Evolutionary conservation across 2,888 invertebrate species (phyloP), one percentile per base, ranked within the genome.

Genomic region (Spodoptera exigua): DNA sequence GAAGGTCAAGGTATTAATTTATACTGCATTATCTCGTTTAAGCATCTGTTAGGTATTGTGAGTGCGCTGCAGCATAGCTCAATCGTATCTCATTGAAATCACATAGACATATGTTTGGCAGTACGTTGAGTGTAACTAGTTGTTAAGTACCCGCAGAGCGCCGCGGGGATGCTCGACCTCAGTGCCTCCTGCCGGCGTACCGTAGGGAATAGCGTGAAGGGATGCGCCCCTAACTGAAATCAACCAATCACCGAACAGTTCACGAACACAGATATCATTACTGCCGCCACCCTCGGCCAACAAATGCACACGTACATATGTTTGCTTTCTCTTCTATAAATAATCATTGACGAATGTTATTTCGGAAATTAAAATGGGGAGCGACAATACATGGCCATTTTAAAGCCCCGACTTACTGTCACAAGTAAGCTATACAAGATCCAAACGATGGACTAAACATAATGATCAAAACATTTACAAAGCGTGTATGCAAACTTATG

Each of bases 301-400:
- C 75, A 76, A 84, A 83, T 78, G 70, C 74, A 81, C 80, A 65
- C 80, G 83, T 90, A 92, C 93, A 93, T 93, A 93, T 92, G 92
- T 89, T 91, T 83, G 85, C 86, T 87, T 90, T 92, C 90, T 90
- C 87, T 79, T 67, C 83, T 88, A 85, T 88, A 91, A 93, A 92
- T 92, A 92, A 92, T 91, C 90, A 91, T 90, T 88, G 85, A 85
- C 79, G 79, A 87, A 83, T 85, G 81, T 76, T 81, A 80, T 82
- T 74, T 69, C 76, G 81, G 67, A 82, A 87, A 88, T 89, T 87
- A 84, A 88, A 87, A 87, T 86, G 84, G 90, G 91, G 91, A 84
- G 82, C 73, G 68, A 69, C 27, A 18, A 37, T 47, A 60, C 47
- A 75, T 63, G 58, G 32, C 16, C 21, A 10, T 48, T 61, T 58